These are phyloP conservation scores for Coleophora flavipennella DNA, from an alignment of 2,888 invertebrate species.

Conservation along the genomic window DNA sequence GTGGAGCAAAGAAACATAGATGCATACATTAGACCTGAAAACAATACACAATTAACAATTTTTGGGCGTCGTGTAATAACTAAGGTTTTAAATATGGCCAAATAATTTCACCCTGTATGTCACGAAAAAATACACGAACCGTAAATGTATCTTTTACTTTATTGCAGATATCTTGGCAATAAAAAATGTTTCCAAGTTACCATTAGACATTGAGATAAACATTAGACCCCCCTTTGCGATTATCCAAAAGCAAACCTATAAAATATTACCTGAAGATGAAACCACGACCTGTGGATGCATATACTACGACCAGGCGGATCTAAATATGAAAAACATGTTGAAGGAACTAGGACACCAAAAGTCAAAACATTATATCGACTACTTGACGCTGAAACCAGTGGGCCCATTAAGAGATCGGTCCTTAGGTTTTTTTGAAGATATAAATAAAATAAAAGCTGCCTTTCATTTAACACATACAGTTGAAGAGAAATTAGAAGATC, in stretches of 20 bases:
- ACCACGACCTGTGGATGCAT: slow-evolving; percentile 47
- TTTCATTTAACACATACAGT: slow-evolving; percentile 48
- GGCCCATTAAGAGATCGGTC: slow-evolving; percentile 39
- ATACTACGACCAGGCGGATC: slow-evolving; percentile 44
- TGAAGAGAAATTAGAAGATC: slow-evolving; percentile 53
- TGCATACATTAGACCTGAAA: too few relatives aligned
- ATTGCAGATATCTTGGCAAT: slow-evolving; percentile 67
- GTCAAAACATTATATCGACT: slow-evolving; percentile 46
- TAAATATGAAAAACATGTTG: slow-evolving; percentile 38
- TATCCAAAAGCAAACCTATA: slow-evolving; percentile 52
- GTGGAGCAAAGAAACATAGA: too few relatives aligned
- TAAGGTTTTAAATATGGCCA: too few relatives aligned
- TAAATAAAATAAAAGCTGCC: slow-evolving; percentile 57
- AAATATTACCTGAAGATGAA: slow-evolving; percentile 40
- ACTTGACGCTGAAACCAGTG: slow-evolving; percentile 46
- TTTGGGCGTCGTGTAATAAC: too few relatives aligned
- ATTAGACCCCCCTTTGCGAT: slow-evolving; percentile 66
- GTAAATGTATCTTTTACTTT: too few relatives aligned
- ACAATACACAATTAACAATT: too few relatives aligned
- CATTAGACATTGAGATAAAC: slow-evolving; percentile 56
- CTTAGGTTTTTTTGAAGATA: slow-evolving; percentile 56
- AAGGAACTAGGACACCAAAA: slow-evolving; percentile 31
- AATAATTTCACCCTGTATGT: too few relatives aligned
- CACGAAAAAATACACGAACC: too few relatives aligned
- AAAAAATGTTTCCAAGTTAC: slow-evolving; percentile 67